phyloP scores from a whole-genome alignment of 1,140 invertebrate species.

The Scylla paramamosain region DNA sequence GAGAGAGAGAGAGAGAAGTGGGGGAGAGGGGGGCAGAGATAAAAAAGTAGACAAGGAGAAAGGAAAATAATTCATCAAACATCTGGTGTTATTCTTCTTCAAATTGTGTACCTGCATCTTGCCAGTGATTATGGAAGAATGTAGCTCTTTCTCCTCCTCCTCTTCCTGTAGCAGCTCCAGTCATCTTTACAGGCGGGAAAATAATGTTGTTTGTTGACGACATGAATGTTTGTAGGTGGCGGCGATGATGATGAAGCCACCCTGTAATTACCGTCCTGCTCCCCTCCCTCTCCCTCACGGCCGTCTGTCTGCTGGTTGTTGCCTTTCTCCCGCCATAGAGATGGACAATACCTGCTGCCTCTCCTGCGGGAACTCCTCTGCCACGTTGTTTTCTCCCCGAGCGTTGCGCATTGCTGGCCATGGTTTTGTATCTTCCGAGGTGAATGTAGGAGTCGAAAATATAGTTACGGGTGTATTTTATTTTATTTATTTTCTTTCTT shows the following conservation, averaged over 20 bases:
- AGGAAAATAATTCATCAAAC: background rate
- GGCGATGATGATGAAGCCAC: background rate
- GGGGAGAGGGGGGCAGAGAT: background rate
- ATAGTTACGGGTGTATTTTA: too few species aligned
- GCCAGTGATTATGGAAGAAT: too few species aligned
- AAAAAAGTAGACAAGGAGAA: background rate
- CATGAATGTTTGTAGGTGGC: background rate
- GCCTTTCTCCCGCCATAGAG: background rate
- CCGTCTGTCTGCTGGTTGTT: background rate
- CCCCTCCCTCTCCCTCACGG: background rate
- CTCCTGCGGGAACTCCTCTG: too few species aligned
- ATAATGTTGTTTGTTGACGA: background rate
- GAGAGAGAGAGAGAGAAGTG: background rate
- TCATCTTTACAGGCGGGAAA: background rate
- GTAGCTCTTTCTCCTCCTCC: background rate
- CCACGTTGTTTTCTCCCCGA: too few species aligned
- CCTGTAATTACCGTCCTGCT: background rate
- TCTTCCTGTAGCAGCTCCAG: background rate
- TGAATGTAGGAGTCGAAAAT: too few species aligned
- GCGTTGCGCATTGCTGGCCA: too few species aligned
- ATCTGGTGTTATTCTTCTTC: background rate
- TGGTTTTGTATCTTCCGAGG: too few species aligned
- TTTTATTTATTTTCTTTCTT: too few species aligned
- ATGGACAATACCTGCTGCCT: too few species aligned
- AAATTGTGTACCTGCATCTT: background rate